Base-by-base conservation (phyloP, 1,140 invertebrate genomes). In the Limonius californicus region DNA sequence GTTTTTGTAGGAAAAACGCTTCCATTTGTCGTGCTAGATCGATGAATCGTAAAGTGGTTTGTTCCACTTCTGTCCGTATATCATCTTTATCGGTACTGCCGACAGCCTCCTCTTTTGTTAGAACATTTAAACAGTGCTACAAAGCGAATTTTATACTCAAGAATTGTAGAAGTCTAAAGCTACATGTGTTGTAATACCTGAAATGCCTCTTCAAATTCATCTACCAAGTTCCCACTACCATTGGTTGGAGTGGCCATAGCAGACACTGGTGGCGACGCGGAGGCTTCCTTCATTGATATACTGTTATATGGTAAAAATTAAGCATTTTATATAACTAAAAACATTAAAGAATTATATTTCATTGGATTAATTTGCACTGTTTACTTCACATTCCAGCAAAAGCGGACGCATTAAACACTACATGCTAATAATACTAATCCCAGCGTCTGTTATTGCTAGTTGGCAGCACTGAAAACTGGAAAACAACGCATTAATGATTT, bases 11-110 rank as follows among this genome's bases (percentile, higher is more conserved):
- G 73, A 98, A 98, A 76, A 94, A 96, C 1, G 90, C 90, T 77
- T 98, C 94, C 86, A 96, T 92, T 79, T 95, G 91, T 21, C 92
- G 82, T 0, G 93, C 94, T 23, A 93, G 80, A 76, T 97, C 94
- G 30, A 97, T 86, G 73, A 97, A 96, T 62, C 88, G 81, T 57
- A 90, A 79, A 35, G 90, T 85, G 14, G 87, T 87, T 78, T 93
- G 87, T 68, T 97, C 94, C 0, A 95, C 91, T 79, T 91, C 91
- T 0, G 88, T 83, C 58, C 87, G 85, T 9, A 90, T 87, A 75
- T 94, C 91, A 72, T 94, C 90, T 75, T 92, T 91, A 70, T 92
- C 90, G 61, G 87, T 87, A 65, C 79, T 83, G 47, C 82, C 82
- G 74, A 79, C 88, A 68, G 77, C 88, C 70, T 94, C 91, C 72